A percentile compares a stretch with the other conserved stretches of the same genome.
Evolutionary conservation across 1,140 invertebrate species (phyloP).

Genomic region (Oryzaephilus surinamensis): DNA sequence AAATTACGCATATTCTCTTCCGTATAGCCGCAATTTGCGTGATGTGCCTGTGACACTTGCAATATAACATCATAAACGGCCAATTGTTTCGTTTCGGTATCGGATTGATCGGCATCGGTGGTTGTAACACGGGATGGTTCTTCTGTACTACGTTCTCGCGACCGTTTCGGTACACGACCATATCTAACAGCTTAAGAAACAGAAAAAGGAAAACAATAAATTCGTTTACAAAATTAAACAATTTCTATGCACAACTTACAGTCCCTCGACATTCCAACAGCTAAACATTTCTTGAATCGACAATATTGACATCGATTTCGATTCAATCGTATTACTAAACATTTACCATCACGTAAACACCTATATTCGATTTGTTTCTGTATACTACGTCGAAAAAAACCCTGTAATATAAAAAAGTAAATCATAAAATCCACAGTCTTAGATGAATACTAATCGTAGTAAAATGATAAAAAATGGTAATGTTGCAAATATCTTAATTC

Average conservation of each 20-base stretch:
- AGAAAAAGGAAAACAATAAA: not conserved
- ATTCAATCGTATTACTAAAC: slow-evolving; percentile 90
- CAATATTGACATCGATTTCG: slow-evolving; percentile 97
- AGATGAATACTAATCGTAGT: no score
- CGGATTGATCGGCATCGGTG: slow-evolving; percentile 40
- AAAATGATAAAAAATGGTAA: no score
- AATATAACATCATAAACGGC: slow-evolving; percentile 77
- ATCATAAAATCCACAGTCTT: no score
- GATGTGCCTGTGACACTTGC: slow-evolving; percentile 81
- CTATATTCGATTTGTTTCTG: slow-evolving; percentile 98
- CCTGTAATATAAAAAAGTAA: slow-evolving; percentile 51
- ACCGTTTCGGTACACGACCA: slow-evolving; percentile 88
- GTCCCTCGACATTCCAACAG: slow-evolving; percentile 96
- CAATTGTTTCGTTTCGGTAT: slow-evolving; percentile 41
- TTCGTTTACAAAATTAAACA: not conserved
- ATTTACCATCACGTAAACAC: slow-evolving; percentile 93
- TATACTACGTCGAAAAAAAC: slow-evolving; percentile 79
- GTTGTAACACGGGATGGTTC: slow-evolving; percentile 35
- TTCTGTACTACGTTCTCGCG: slow-evolving; percentile 56
- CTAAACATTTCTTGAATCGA: slow-evolving; percentile 95
- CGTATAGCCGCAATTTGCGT: slow-evolving; percentile 79
- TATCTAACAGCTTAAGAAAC: slow-evolving; percentile 77
- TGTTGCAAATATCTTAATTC: no score
- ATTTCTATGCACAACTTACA: slow-evolving; percentile 59
- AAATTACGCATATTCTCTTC: slow-evolving; percentile 70